These are phyloP conservation scores for Episyrphus balteatus DNA, from an alignment of 1,140 invertebrate species.

Conservation along the genomic window DNA sequence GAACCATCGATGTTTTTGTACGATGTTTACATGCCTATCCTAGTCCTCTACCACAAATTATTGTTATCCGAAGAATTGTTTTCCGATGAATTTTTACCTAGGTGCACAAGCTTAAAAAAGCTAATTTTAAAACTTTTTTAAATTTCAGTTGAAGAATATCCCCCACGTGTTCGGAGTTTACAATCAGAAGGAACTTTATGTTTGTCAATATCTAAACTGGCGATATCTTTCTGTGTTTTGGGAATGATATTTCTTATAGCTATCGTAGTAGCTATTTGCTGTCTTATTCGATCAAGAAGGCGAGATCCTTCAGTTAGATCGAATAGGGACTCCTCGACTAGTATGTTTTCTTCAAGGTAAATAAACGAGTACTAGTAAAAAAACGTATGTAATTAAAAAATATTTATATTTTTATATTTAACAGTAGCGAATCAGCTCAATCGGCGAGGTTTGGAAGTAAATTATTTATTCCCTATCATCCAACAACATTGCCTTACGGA, in stretches of 20 bases:
- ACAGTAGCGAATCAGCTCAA: slow-evolving; percentile 30
- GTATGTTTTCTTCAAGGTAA: slow-evolving; percentile 32
- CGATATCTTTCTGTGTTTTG: slow-evolving; percentile 53
- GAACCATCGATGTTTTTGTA: no score
- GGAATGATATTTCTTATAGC: slow-evolving; percentile 55
- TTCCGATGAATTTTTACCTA: no score
- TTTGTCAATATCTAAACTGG: slow-evolving; percentile 58
- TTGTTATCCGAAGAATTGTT: no score
- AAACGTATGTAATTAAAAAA: background rate
- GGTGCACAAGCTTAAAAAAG: no score
- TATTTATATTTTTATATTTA: slow-evolving; percentile 1
- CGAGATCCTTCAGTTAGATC: slow-evolving; percentile 6
- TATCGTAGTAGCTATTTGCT: slow-evolving; percentile 51
- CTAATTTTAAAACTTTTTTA: no score
- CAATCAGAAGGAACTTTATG: slow-evolving; percentile 42
- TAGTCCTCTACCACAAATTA: no score
- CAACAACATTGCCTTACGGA: slow-evolving; percentile 30
- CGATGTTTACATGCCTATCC: no score
- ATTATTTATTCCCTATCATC: slow-evolving; percentile 34
- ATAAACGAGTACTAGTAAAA: background rate
- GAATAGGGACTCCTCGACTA: slow-evolving; percentile 9
- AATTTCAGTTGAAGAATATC: slow-evolving; percentile 28
- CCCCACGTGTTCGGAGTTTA: slow-evolving; percentile 18
- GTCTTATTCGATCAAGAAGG: slow-evolving; percentile 46
- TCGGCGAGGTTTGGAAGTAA: slow-evolving; percentile 31